These are phyloP conservation scores for Pachliopta kotzebuea DNA, from an alignment of 2,888 invertebrate genomes.

Conservation along the genomic window DNA sequence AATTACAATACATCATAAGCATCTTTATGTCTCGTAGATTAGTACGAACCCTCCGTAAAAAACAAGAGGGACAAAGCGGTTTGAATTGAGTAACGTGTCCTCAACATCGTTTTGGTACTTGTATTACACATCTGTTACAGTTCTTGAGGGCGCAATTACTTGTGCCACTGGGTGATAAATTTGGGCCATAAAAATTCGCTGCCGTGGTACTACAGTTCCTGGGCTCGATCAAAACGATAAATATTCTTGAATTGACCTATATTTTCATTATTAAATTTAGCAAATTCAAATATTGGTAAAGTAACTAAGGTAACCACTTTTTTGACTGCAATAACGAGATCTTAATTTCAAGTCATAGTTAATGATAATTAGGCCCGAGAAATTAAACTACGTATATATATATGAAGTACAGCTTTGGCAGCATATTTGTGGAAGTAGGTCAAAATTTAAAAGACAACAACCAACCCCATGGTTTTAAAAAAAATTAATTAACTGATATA, in stretches of 20 bases:
- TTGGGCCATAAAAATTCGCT: slow-evolving; percentile 40
- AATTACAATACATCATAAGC: slow-evolving; percentile 75
- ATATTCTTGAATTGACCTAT: neutral
- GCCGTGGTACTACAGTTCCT: slow-evolving; percentile 1
- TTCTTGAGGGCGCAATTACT: slow-evolving; percentile 34
- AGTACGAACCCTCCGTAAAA: slow-evolving; percentile 70
- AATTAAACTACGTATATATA: no score
- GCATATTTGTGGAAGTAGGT: no score
- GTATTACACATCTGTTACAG: slow-evolving; percentile 46
- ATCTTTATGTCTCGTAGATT: slow-evolving; percentile 60
- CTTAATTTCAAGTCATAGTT: no score
- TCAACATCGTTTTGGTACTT: slow-evolving; percentile 51
- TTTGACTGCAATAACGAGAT: no score
- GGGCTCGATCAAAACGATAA: neutral
- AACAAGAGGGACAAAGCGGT: slow-evolving; percentile 66
- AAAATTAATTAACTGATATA: no score
- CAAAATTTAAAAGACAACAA: no score
- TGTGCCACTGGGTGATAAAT: slow-evolving; percentile 30
- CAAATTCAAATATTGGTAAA: no score
- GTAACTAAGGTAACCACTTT: no score
- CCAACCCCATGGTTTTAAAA: no score
- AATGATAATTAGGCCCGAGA: no score
- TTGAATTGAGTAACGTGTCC: slow-evolving; percentile 50
- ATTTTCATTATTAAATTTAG: neutral
- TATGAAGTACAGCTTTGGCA: no score